phyloP scores from a whole-genome alignment of 2,888 invertebrate species.

The Anticlea derivata region DNA sequence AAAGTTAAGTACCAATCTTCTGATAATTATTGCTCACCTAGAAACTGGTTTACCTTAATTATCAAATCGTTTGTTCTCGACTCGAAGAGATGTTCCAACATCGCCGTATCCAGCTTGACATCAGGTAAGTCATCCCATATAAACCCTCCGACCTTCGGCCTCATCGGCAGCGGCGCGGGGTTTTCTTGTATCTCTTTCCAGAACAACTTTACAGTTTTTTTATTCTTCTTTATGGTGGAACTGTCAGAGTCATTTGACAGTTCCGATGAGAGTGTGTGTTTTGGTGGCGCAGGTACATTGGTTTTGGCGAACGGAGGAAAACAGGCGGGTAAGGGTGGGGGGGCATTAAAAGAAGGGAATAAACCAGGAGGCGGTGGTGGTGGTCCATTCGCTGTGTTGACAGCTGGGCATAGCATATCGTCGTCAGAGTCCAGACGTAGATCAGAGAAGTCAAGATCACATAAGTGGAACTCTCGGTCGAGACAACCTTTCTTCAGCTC shows the following conservation, averaged over 20 bases:
- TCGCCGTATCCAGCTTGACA: conserved; percentile 94
- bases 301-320: conserved; percentile 71
- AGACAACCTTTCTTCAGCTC: conserved; percentile 89
- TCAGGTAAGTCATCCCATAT: conserved; percentile 96
- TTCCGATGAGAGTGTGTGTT: conserved; percentile 59
- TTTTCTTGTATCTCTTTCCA: conserved; percentile 97
- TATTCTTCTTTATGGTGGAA: conserved; percentile 90
- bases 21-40: not conserved
- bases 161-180: conserved; percentile 76
- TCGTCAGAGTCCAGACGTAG: conserved; percentile 94
- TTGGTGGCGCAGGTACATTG: conserved; percentile 69
- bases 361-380: conserved; percentile 91
- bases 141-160: conserved; percentile 86
- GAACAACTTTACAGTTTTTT: conserved; percentile 98
- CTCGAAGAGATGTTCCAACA: conserved; percentile 98
- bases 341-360: conserved; percentile 76
- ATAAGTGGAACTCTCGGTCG: conserved; percentile 90
- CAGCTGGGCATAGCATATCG: conserved; percentile 88
- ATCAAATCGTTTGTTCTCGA: conserved; percentile 97
- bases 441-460: conserved; percentile 98
- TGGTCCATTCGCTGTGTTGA: conserved; percentile 86
- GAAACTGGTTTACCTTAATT: conserved; percentile 87
- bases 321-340: conserved; percentile 80
- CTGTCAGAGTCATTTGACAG: conserved; percentile 70
- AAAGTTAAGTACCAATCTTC: too few species aligned